A percentile compares a stretch with the other conserved stretches of the same genome.
These are phyloP conservation scores for Pardosa pseudoannulata DNA, from an alignment of 2,888 invertebrate species.

Conservation along the genomic window DNA sequence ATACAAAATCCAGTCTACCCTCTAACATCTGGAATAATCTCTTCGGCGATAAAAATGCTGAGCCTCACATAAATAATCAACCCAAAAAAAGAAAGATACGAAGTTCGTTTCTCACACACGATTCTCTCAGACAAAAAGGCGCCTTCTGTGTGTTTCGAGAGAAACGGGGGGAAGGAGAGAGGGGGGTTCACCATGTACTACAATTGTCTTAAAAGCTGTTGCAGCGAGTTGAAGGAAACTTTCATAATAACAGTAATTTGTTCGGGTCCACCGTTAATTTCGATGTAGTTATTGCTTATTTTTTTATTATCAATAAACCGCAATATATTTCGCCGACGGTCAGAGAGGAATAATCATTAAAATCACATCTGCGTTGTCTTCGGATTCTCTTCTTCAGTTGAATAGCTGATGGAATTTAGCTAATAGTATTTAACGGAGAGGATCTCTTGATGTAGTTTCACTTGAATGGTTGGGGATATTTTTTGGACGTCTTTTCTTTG, in stretches of 20 bases:
- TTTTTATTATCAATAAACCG: constrained; percentile 24
- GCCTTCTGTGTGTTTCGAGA: neutral
- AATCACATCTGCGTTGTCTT: neutral
- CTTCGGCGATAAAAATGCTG: too few relatives aligned
- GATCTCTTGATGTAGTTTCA: too few relatives aligned
- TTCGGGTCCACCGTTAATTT: constrained; percentile 22
- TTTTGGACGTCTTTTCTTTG: too few relatives aligned
- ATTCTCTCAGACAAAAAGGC: neutral
- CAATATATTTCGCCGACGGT: constrained; percentile 7
- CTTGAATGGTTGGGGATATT: too few relatives aligned
- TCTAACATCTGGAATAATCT: too few relatives aligned
- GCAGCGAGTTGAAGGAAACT: constrained; percentile 3
- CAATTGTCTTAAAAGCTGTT: constrained; percentile 19
- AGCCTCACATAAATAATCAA: neutral
- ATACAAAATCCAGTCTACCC: too few relatives aligned
- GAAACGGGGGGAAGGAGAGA: neutral
- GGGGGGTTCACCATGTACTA: neutral
- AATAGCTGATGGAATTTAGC: neutral
- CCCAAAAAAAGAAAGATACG: neutral
- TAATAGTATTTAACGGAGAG: too few relatives aligned
- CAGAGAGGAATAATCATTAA: constrained; percentile 4
- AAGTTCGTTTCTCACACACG: neutral
- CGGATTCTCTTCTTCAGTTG: neutral
- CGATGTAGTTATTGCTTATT: constrained; percentile 13
- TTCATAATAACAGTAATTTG: constrained; percentile 41